These are phyloP conservation scores for Mormyrus lacerda DNA, from an alignment of 2,113 vertebrate species.

Conservation along the genomic window DNA sequence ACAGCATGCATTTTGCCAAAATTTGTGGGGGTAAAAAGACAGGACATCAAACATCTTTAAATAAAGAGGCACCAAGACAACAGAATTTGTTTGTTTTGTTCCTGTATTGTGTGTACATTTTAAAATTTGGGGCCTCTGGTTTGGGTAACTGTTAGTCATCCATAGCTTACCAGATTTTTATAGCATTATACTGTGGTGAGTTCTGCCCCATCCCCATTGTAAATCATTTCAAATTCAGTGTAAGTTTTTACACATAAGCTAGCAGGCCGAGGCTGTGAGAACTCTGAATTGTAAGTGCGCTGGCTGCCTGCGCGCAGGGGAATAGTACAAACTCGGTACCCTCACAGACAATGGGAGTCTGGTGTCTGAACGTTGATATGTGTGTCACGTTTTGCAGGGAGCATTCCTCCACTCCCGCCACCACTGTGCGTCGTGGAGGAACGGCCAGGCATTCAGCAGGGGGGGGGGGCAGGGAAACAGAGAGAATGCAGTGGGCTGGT, in stretches of 20 bases:
- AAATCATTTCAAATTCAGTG: neutral
- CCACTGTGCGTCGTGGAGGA: slow-evolving; percentile 40
- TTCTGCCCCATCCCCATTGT: neutral
- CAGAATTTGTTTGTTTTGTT: neutral
- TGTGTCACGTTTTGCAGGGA: slow-evolving; percentile 48
- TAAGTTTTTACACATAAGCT: neutral
- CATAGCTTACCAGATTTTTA: neutral
- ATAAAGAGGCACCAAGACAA: neutral
- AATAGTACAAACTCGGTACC: neutral
- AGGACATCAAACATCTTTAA: neutral
- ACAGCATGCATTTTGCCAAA: neutral
- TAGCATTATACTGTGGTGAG: neutral
- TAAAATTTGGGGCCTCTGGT: neutral
- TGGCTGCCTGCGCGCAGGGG: neutral
- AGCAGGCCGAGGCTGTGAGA: neutral
- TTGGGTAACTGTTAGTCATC: neutral
- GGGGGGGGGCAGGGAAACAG: neutral
- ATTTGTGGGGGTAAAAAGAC: neutral
- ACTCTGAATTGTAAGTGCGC: neutral
- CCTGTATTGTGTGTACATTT: neutral
- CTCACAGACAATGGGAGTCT: slow-evolving; percentile 29
- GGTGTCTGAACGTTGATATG: slow-evolving; percentile 40
- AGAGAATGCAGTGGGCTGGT: neutral
- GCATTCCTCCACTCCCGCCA: slow-evolving; percentile 47
- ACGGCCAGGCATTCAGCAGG: neutral